phyloP scores from a whole-genome alignment of 2,113 vertebrate genomes.

The Neotoma lepida region DNA sequence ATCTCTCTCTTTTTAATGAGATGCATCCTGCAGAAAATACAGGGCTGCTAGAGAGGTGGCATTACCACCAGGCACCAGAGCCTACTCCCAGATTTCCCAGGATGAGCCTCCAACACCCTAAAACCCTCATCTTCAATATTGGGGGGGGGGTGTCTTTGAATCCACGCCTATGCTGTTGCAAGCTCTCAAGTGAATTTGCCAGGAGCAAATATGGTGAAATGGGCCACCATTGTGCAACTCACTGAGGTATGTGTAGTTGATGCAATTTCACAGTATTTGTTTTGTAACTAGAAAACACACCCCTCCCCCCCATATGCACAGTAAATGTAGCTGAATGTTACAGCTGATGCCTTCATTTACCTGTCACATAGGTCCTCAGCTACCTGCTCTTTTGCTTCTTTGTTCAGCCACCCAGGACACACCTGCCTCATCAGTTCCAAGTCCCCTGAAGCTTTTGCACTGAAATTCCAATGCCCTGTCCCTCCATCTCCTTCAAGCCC shows the following conservation, averaged over 20 bases:
- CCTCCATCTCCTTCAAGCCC: not conserved
- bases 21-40: conserved; percentile 6
- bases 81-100: conserved; percentile 17
- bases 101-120: not conserved
- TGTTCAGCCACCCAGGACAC: not conserved
- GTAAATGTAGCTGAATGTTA: not conserved
- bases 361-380: not conserved
- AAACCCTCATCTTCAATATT: not conserved
- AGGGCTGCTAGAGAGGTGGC: accelerated
- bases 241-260: not conserved
- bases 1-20: conserved; percentile 7
- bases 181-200: not conserved
- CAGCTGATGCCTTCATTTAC: not conserved
- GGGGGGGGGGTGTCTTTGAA: not conserved
- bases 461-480: not conserved
- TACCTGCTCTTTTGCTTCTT: not conserved
- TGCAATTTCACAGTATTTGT: not conserved
- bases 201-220: conserved; percentile 36
- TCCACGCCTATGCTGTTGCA: not conserved
- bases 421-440: not conserved
- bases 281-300: not conserved
- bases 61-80: not conserved
- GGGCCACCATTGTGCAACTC: not conserved
- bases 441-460: not conserved
- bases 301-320: not conserved